Conservation (phyloP, 1,140 invertebrate species). For the Aphidius gifuensis region DNA sequence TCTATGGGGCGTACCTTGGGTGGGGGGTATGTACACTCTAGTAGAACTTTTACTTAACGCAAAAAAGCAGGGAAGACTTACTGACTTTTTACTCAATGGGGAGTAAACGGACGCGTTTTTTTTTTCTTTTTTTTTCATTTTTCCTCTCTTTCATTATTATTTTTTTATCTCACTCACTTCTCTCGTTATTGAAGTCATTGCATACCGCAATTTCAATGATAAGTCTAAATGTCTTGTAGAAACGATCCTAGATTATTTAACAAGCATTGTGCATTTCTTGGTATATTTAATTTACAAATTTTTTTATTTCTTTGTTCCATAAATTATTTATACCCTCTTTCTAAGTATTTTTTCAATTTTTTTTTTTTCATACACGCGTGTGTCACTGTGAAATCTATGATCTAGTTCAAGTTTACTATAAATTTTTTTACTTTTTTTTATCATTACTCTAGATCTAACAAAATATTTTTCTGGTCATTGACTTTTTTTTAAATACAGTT, state of each 20-base stretch:
- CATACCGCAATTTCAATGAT: constrained; percentile 25
- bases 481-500: no score
- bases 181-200: no score
- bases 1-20: neutral
- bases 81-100: constrained; percentile 2
- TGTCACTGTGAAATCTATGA: neutral
- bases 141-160: no score
- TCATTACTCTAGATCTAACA: no score
- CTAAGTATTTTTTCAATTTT: constrained; percentile 14
- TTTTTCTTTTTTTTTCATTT: constrained; percentile 2
- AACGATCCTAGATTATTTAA: constrained; percentile 41
- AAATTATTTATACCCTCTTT: constrained; percentile 11
- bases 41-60: no score
- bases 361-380: neutral
- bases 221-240: constrained; percentile 32
- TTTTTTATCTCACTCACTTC: constrained; percentile 21
- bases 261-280: constrained; percentile 40
- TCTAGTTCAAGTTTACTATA: no score
- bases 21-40: neutral
- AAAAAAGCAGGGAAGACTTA: neutral
- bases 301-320: constrained; percentile 11
- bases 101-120: constrained; percentile 9
- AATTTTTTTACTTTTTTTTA: no score
- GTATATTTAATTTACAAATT: constrained; percentile 41
- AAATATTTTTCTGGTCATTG: no score